Conservation (phyloP, 1,140 invertebrate genomes). For the Wiebesia pumilae region DNA sequence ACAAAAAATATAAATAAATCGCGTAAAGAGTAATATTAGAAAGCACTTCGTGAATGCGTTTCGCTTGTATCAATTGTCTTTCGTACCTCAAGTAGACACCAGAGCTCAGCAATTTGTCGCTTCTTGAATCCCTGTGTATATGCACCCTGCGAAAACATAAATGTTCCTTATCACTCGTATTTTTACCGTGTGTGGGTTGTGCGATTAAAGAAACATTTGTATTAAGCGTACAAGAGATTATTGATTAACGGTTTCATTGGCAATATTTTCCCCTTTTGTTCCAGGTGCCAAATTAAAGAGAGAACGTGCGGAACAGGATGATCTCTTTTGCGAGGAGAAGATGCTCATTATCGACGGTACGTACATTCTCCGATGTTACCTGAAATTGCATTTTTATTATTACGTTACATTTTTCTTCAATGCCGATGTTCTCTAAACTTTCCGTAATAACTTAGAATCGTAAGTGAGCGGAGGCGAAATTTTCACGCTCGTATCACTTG, state of each 20-base stretch:
- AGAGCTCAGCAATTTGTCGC: not conserved
- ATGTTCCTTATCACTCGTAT: not conserved
- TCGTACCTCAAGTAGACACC: not conserved
- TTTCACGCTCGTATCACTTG: too few species aligned
- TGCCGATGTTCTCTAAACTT: too few species aligned
- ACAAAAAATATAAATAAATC: too few species aligned
- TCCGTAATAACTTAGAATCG: too few species aligned
- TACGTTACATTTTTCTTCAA: not conserved
- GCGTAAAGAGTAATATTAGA: too few species aligned
- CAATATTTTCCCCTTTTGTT: slow-evolving; percentile 49
- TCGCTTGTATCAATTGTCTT: not conserved
- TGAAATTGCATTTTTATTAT: not conserved
- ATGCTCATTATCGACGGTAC: slow-evolving; percentile 74
- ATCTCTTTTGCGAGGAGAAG: slow-evolving; percentile 74
- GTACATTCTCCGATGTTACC: slow-evolving; percentile 20
- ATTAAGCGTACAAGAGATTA: slow-evolving; percentile 5
- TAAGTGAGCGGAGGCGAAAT: too few species aligned
- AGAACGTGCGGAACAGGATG: slow-evolving; percentile 71
- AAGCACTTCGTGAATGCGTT: not conserved
- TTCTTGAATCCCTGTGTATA: not conserved
- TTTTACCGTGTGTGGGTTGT: not conserved
- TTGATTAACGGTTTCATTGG: not conserved
- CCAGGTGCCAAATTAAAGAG: slow-evolving; percentile 71
- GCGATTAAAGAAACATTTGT: not conserved
- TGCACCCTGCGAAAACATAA: not conserved